phyloP scores from a whole-genome alignment of 35 echinoderm and acorn worm species.

The Stichopus chloronotus region DNA sequence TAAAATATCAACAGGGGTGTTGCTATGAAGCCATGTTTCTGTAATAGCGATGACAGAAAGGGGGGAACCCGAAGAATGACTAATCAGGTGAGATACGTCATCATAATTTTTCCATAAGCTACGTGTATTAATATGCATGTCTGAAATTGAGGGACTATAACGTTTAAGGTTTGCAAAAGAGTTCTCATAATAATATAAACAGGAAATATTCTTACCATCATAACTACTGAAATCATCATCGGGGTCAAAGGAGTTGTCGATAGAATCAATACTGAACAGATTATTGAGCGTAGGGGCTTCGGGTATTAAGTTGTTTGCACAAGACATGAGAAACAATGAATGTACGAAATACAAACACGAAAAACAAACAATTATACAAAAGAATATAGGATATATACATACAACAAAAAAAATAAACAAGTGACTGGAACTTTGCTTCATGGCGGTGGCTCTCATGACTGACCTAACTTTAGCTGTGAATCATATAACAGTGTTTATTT shows the following conservation, averaged over 20 bases:
- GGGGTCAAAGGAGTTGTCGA: background rate
- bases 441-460: background rate
- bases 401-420: background rate
- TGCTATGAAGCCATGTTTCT: constrained; percentile 29
- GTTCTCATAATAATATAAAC: background rate
- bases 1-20: constrained; percentile 36
- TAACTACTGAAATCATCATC: background rate
- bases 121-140: constrained; percentile 5
- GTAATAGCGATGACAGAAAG: constrained; percentile 16
- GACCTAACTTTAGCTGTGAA: constrained; percentile 8
- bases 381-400: background rate
- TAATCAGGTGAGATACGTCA: background rate
- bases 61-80: background rate
- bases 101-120: constrained; percentile 28
- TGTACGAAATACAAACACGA: background rate
- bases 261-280: background rate
- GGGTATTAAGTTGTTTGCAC: constrained; percentile 3
- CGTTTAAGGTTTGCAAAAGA: constrained; percentile 8
- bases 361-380: background rate
- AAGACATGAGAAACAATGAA: background rate
- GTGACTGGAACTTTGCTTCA: background rate
- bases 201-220: background rate
- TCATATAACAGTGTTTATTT: background rate
- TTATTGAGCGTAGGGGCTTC: background rate
- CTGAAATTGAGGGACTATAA: background rate